A percentile compares a stretch with the other conserved stretches of the same genome.
These are phyloP conservation scores for Bradynema listronoti DNA, from an alignment of 1,140 invertebrate species.

Conservation along the genomic window DNA sequence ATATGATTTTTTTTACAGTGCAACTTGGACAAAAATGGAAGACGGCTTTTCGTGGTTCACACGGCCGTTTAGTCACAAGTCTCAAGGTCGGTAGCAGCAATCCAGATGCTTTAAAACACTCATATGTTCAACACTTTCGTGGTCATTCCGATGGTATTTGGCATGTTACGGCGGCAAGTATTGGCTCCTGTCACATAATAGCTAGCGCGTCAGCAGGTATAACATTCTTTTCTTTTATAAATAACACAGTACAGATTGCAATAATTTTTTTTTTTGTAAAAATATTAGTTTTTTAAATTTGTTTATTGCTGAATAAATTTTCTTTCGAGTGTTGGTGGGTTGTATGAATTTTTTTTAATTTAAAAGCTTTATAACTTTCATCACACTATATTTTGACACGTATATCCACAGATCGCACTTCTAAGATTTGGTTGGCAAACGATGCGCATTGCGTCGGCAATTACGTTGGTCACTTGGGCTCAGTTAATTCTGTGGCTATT, in stretches of 20 bases:
- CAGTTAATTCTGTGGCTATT: slow-evolving; percentile 92
- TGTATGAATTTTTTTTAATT: too few species aligned
- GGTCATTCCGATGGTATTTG: slow-evolving; percentile 95
- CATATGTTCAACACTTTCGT: slow-evolving; percentile 72
- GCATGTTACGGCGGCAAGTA: too few species aligned
- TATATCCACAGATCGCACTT: slow-evolving; percentile 89
- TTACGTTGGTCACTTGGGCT: slow-evolving; percentile 86
- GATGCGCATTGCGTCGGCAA: slow-evolving; percentile 77
- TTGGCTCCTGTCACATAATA: too few species aligned
- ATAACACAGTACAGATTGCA: too few species aligned
- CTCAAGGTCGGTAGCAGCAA: slow-evolving; percentile 79
- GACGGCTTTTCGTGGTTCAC: slow-evolving; percentile 68
- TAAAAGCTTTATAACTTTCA: too few species aligned
- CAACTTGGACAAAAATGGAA: slow-evolving; percentile 75
- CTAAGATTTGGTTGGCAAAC: slow-evolving; percentile 83
- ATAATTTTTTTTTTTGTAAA: too few species aligned
- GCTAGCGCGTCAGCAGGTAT: too few species aligned
- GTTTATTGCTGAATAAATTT: too few species aligned
- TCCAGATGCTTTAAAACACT: slow-evolving; percentile 61
- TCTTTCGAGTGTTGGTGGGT: too few species aligned
- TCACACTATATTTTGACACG: too few species aligned
- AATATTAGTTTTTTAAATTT: too few species aligned
- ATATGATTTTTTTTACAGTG: slow-evolving; percentile 68
- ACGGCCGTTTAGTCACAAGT: slow-evolving; percentile 91
- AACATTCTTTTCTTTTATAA: too few species aligned